These are phyloP conservation scores for Strix uralensis DNA, from an alignment of 2,113 vertebrate species.

Conservation along the genomic window DNA sequence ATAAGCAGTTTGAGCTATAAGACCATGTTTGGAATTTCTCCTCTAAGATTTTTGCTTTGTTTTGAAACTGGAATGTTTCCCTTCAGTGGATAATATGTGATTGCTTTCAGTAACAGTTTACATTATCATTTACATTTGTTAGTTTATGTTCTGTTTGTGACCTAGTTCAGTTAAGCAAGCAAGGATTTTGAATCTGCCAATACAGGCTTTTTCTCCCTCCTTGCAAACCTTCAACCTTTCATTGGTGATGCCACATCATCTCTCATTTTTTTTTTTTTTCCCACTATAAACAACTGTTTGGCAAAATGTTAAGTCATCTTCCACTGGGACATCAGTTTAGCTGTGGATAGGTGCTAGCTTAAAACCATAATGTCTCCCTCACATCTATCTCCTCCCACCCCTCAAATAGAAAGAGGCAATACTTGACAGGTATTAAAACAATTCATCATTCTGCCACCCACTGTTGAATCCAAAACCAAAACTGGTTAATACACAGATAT, in stretches of 20 bases:
- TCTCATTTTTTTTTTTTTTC: neutral
- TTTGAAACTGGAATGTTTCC: constrained; percentile 26
- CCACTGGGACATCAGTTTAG: neutral
- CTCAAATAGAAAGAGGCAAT: neutral
- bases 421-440: neutral
- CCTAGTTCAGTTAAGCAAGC: constrained; percentile 6
- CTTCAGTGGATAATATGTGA: constrained; percentile 6
- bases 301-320: neutral
- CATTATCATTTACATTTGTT: constrained; percentile 27
- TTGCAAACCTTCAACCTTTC: neutral
- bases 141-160: constrained; percentile 9
- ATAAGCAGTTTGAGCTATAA: neutral
- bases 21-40: constrained; percentile 10
- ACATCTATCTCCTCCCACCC: neutral
- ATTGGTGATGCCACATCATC: neutral
- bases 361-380: neutral
- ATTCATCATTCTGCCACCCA: neutral
- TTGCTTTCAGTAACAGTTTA: constrained; percentile 34
- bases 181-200: neutral
- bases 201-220: neutral
- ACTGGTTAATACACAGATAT: neutral
- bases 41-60: neutral
- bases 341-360: neutral
- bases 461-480: neutral
- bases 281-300: neutral